Conservation (phyloP, 2,113 vertebrate species). For the Ctenodactylus gundi region DNA sequence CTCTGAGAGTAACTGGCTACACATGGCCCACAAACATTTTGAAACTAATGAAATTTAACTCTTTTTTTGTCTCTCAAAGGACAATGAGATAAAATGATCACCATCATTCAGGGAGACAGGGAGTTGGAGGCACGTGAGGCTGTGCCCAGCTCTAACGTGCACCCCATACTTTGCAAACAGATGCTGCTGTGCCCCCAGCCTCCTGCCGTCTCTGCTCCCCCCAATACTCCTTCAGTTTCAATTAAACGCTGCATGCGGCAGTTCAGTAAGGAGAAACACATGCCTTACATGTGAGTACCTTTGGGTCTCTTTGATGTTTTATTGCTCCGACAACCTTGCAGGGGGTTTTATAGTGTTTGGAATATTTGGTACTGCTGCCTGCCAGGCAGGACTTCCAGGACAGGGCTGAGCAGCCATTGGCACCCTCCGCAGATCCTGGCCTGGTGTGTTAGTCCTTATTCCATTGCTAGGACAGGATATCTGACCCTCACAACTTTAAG, state of each 20-base stretch:
- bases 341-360: slow-evolving; percentile 19
- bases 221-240: slow-evolving; percentile 25
- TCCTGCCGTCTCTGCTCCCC: neutral
- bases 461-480: too few species aligned
- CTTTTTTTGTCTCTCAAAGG: too few species aligned
- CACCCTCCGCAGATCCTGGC: too few species aligned
- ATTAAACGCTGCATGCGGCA: slow-evolving; percentile 16
- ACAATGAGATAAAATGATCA: too few species aligned
- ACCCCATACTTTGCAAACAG: neutral
- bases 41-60: neutral
- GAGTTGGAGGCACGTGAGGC: fast-evolving
- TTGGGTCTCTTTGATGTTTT: slow-evolving; percentile 58
- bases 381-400: neutral
- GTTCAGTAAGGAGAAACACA: slow-evolving; percentile 49
- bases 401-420: neutral
- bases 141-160: fast-evolving
- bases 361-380: neutral
- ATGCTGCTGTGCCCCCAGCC: neutral
- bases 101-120: neutral
- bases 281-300: slow-evolving; percentile 58
- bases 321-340: neutral
- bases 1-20: too few species aligned
- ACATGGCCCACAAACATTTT: too few species aligned
- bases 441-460: too few species aligned
- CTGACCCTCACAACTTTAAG: too few species aligned